Evolutionary conservation across 2,888 invertebrate species (phyloP), one percentile per base, ranked within the genome.

Genomic region (Drosophila nr. perissopoda): DNA sequence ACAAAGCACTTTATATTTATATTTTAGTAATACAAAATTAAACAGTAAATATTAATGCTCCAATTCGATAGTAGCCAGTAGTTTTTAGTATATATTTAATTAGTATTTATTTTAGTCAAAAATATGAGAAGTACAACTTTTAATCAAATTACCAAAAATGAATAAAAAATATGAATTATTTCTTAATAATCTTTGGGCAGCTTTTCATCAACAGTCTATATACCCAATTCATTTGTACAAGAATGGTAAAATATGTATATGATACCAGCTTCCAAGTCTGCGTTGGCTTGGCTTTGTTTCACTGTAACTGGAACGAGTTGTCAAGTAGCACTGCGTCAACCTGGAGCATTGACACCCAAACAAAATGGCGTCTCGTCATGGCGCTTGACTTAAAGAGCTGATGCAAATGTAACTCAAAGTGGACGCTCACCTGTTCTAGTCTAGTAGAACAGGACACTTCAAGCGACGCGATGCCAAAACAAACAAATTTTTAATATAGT

Each of bases 331-430:
- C 56, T 25, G 65, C 74, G 61, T 33, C 69, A 76, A 66, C 63
- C 54, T 67, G 80, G 80, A 84, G 73, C 83, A 78, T 75, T 84
- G 84, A 84, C 87, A 80, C 63, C 53, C 69, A 73, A 62, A 70
- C 80, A 87, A 87, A 87, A 87, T 87, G 84, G 82, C 80, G 78
- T 52, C 80, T 65, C 69, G 83, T 77, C 73, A 67, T 54, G 70
- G 62, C 27, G 69, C 45, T 65, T 74, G 81, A 73, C 78, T 82
- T 84, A 73, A 72, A 76, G 48, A 75, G 79, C 61, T 67, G 68
- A 34, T 66, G 63, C 71, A 74, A 82, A 74, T 68, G 57, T 58
- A 53, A 52, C 52, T 56, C 66, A 70, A 45, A 51, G 62, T 57
- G 60, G 51, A 58, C 60, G 49, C 70, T 67, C 72, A 78, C 69